These are phyloP conservation scores for Drosophila robusta DNA, from an alignment of 2,888 invertebrate genomes.

Conservation along the genomic window DNA sequence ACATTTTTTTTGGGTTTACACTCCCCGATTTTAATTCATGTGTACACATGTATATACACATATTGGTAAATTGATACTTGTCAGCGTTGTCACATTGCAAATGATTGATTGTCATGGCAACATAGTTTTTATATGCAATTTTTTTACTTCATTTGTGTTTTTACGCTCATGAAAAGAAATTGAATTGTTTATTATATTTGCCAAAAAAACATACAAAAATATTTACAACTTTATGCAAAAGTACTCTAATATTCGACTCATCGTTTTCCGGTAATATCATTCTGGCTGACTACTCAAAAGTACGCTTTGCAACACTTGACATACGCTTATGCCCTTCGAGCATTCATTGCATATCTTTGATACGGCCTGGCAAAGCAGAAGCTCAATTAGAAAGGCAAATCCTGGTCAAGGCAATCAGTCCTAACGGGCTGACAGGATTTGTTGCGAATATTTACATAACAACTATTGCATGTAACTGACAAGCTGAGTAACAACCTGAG, in stretches of 20 bases:
- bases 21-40: background rate
- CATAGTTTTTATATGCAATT: conserved; percentile 10
- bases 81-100: conserved; percentile 7
- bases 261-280: background rate
- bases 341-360: background rate
- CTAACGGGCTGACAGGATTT: conserved; percentile 59
- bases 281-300: background rate
- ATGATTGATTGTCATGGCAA: conserved; percentile 13
- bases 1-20: too few relatives aligned
- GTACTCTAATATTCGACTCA: background rate
- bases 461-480: conserved; percentile 69
- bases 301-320: background rate
- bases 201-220: too few relatives aligned
- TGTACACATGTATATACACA: conserved; percentile 10
- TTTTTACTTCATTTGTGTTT: conserved; percentile 3
- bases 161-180: background rate
- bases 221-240: background rate
- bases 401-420: conserved; percentile 50
- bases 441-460: conserved; percentile 76
- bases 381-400: conserved; percentile 55
- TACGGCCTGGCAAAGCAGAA: conserved; percentile 1
- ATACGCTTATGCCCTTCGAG: background rate
- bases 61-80: conserved; percentile 9
- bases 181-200: background rate
- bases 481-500: conserved; percentile 26